These are phyloP conservation scores for Drosophila ezoana DNA, from an alignment of 2,888 invertebrate species.

Conservation along the genomic window DNA sequence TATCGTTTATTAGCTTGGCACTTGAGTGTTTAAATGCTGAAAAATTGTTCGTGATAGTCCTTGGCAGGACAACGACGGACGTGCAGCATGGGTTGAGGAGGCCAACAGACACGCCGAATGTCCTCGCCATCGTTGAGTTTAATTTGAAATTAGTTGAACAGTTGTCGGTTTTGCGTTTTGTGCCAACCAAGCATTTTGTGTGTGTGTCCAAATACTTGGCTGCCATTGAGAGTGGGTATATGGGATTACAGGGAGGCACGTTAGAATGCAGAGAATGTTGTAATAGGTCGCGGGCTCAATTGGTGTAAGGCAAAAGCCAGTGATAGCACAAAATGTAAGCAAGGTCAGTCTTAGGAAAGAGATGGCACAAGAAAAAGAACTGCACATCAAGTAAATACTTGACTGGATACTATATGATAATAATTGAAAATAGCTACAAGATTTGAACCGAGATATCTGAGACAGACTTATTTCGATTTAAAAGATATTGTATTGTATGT, in stretches of 20 bases:
- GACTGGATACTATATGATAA: no score
- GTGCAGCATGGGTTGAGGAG: slow-evolving; percentile 1
- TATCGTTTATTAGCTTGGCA: slow-evolving; percentile 76
- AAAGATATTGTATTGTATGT: no score
- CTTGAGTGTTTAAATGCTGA: slow-evolving; percentile 77
- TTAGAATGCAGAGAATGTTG: slow-evolving; percentile 18
- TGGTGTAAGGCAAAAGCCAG: slow-evolving; percentile 24
- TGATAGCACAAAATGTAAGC: slow-evolving; percentile 8
- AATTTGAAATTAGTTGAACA: slow-evolving; percentile 74
- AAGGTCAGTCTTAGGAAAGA: slow-evolving; percentile 28
- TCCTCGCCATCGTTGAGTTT: slow-evolving; percentile 62
- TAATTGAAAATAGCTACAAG: no score
- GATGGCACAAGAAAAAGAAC: slow-evolving; percentile 15
- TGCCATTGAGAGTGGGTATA: background rate
- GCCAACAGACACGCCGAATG: slow-evolving; percentile 21
- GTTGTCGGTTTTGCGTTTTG: slow-evolving; percentile 60
- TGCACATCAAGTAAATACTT: background rate
- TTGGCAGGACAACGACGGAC: slow-evolving; percentile 45
- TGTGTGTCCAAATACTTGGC: slow-evolving; percentile 48
- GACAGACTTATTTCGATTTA: no score
- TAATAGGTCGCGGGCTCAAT: slow-evolving; percentile 46
- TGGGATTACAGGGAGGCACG: background rate
- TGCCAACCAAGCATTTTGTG: slow-evolving; percentile 59
- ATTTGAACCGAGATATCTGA: no score
- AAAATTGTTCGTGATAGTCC: slow-evolving; percentile 73